Evolutionary conservation across 2,888 invertebrate genomes (phyloP), one percentile per base, ranked within the genome.

Genomic region (Ditula angustiorana): DNA sequence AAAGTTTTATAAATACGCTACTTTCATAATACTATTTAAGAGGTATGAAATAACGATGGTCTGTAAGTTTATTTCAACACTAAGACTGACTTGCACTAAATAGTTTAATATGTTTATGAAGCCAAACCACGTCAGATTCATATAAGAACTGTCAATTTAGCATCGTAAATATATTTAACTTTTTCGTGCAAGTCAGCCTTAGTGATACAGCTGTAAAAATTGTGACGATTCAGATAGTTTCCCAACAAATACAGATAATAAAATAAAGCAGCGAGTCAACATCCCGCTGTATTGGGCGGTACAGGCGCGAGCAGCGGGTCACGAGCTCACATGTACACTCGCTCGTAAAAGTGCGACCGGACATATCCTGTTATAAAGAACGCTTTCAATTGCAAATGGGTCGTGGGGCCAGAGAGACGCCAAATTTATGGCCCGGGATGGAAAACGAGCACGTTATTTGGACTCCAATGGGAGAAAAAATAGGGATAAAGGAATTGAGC

Each of bases 341-440:
- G 75, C 74, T 87, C 85, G 86, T 85, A 87, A 88, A 88, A 86
- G 83, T 83, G 81, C 80, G 78, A 83, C 82, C 80, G 82, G 86
- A 87, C 87, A 86, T 82, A 87, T 86, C 83, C 86, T 80, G 86
- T 83, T 86, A 83, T 87, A 89, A 89, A 87, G 84, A 87, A 84
- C 84, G 86, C 86, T 89, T 90, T 90, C 90, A 90, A 90, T 89
- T 89, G 88, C 90, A 89, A 90, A 90, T 90, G 86, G 87, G 82
- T 82, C 83, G 84, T 79, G 82, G 80, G 85, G 79, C 80, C 79
- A 82, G 83, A 81, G 85, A 83, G 81, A 81, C 82, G 77, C 74
- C 77, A 76, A 82, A 87, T 90, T 90, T 90, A 90, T 85, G 82
- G 85, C 81, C 79, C 80, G 75, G 80, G 79, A 81, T 83, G 82